These are phyloP conservation scores for Phocides pigmalion DNA, from an alignment of 1,140 invertebrate species.

Conservation along the genomic window DNA sequence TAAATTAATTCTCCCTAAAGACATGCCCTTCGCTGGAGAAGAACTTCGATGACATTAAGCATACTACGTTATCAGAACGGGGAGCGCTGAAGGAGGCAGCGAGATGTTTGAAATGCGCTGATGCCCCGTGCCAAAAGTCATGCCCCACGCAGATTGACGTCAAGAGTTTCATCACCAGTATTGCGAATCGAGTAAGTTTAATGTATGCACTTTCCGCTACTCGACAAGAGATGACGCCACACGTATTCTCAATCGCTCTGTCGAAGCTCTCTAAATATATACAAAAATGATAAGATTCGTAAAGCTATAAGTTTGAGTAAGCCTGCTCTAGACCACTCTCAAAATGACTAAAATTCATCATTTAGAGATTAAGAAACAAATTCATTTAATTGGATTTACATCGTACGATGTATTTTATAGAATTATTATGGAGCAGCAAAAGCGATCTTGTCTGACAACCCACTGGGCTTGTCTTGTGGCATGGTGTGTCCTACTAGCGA, in stretches of 20 bases:
- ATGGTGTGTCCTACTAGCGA: conserved; percentile 99
- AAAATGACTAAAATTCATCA: too few relatives aligned
- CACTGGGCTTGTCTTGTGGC: conserved; percentile 97
- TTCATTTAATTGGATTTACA: too few relatives aligned
- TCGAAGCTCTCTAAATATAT: too few relatives aligned
- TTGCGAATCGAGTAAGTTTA: conserved; percentile 93
- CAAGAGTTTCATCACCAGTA: conserved; percentile 98
- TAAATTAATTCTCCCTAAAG: conserved; percentile 75
- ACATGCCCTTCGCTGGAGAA: conserved; percentile 90
- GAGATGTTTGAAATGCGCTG: conserved; percentile 97
- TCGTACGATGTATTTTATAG: conserved; percentile 52
- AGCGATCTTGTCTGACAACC: conserved; percentile 98
- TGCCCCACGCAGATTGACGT: conserved; percentile 99
- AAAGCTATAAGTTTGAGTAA: too few relatives aligned
- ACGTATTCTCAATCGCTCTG: too few relatives aligned
- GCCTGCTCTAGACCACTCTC: too few relatives aligned
- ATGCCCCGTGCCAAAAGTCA: conserved; percentile 99
- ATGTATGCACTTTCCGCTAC: background rate
- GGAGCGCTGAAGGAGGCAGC: conserved; percentile 95
- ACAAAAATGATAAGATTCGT: too few relatives aligned
- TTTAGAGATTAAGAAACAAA: too few relatives aligned
- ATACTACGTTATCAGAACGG: conserved; percentile 97
- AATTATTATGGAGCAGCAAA: conserved; percentile 99
- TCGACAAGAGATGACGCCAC: too few relatives aligned
- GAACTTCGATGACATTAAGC: conserved; percentile 98